Evolutionary conservation across 2,797 vertebrate genomes (phyloP).

Genomic region (Prunella strophiata): DNA sequence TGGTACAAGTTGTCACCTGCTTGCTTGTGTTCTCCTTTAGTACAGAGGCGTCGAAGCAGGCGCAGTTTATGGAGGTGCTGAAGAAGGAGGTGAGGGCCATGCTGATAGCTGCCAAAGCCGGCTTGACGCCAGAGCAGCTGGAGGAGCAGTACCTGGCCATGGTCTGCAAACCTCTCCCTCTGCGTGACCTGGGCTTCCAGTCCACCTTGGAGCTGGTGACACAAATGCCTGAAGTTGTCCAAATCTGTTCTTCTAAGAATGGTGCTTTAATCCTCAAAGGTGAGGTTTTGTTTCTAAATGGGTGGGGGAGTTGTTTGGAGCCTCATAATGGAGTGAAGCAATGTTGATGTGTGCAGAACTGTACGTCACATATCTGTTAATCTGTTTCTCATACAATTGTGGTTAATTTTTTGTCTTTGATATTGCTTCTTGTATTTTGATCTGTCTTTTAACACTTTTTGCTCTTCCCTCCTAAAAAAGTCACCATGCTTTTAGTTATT

Average conservation of each 20-base stretch:
- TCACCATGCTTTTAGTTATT: not conserved
- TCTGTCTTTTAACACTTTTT: not conserved
- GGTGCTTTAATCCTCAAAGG: conserved; percentile 81
- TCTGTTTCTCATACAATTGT: not conserved
- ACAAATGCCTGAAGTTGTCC: conserved; percentile 88
- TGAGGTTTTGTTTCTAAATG: conserved; percentile 21
- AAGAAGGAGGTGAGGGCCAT: conserved; percentile 90
- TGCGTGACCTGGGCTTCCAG: conserved; percentile 82
- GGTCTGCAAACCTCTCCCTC: conserved; percentile 85
- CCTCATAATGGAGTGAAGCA: fast-evolving
- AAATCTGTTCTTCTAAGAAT: conserved; percentile 60
- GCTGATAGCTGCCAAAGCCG: conserved; percentile 84
- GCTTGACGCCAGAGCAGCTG: conserved; percentile 80
- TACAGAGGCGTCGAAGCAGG: conserved; percentile 71
- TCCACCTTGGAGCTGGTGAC: conserved; percentile 85
- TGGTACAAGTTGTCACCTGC: fast-evolving
- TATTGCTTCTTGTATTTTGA: not conserved
- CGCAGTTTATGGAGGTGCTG: conserved; percentile 74
- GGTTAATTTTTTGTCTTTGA: not conserved
- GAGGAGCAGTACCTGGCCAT: conserved; percentile 82
- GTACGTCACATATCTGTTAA: not conserved
- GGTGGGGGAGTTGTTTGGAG: not conserved
- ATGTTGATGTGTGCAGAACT: not conserved
- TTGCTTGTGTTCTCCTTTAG: not conserved
- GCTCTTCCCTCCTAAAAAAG: not conserved